Base-by-base conservation (phyloP, 1,140 invertebrate species). In the Propsilocerus akamusi region DNA sequence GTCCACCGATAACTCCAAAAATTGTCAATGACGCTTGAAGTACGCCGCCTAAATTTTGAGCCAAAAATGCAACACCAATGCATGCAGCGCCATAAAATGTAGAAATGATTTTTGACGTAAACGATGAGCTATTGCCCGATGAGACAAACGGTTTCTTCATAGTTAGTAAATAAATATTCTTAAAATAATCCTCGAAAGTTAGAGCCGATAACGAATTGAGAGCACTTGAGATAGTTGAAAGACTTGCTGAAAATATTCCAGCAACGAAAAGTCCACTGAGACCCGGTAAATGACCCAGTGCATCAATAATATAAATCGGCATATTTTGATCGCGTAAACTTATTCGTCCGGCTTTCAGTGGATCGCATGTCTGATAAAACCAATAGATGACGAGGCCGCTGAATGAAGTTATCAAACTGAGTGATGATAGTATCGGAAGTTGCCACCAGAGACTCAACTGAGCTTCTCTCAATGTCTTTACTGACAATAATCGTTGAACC, bases 161-260 rank as follows among this genome's bases (percentile, higher is more conserved):
- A 10, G 61, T 60, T 49, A 49, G 52, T 46, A 41, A 51, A 37
- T 67, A 58, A 20, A 72, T 25, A 0, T 69, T 69, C 63, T 65
- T 79, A 2, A 85, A 62, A 58, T 86, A 87, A 67, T 91, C 87
- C 64, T 90, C 83, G 54, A 88, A 66, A 1, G 83, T 86, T 5
- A 91, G 83, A 10, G 86, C 86, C 2, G 88, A 76, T 51, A 92
- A 64, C 6, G 86, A 86, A 62, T 88, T 90, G 12, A 89, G 61
- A 12, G 81, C 76, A n/a, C 86, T 86, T 2, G 85, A 89, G 24
- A 91, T 76, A 1, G 87, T 86, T 51, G 84, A 88, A 11, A 92
- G 67, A n/a, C 83, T 78, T 25, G 83, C 87, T 57, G 81, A 85
- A 55, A 90, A 88, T 32, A 92, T 80, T 46, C 86, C 76, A 52